phyloP scores from a whole-genome alignment of 1,140 invertebrate species.

The Periplaneta americana region DNA sequence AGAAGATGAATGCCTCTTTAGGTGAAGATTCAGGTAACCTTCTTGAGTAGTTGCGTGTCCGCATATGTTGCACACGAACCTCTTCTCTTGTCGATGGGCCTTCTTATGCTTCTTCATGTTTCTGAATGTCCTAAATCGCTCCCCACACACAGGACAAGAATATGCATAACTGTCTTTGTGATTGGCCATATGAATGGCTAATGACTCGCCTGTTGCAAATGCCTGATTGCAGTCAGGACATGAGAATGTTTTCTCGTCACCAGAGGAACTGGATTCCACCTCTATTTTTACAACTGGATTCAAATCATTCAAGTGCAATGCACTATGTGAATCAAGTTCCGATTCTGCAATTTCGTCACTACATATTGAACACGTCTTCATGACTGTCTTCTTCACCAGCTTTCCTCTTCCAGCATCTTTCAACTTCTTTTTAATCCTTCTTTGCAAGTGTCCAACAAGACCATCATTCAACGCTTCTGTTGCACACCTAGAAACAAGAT shows the following conservation, averaged over 20 bases:
- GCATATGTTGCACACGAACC: slow-evolving; percentile 30
- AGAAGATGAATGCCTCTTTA: slow-evolving; percentile 32
- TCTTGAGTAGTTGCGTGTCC: slow-evolving; percentile 27
- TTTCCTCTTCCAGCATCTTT: too few relatives aligned
- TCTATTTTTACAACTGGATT: neutral
- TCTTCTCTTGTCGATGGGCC: neutral
- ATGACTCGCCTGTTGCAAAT: slow-evolving; percentile 30
- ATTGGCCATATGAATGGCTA: slow-evolving; percentile 56
- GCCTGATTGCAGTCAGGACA: neutral
- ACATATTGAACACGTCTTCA: too few relatives aligned
- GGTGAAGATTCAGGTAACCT: slow-evolving; percentile 31
- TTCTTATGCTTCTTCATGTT: neutral
- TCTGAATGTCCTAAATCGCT: slow-evolving; percentile 26
- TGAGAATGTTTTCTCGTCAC: neutral
- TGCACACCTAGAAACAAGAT: neutral
- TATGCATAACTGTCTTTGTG: slow-evolving; percentile 53
- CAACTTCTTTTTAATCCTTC: too few relatives aligned
- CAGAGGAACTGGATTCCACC: neutral
- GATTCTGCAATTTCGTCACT: too few relatives aligned
- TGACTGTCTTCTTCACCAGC: neutral
- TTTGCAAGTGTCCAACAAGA: too few relatives aligned
- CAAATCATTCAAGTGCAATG: neutral
- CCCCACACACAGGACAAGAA: slow-evolving; percentile 8
- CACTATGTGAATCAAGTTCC: neutral
- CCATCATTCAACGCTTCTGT: neutral